Evolutionary conservation across 2,113 vertebrate species (phyloP).

Genomic region (Rhinoptilus africanus): DNA sequence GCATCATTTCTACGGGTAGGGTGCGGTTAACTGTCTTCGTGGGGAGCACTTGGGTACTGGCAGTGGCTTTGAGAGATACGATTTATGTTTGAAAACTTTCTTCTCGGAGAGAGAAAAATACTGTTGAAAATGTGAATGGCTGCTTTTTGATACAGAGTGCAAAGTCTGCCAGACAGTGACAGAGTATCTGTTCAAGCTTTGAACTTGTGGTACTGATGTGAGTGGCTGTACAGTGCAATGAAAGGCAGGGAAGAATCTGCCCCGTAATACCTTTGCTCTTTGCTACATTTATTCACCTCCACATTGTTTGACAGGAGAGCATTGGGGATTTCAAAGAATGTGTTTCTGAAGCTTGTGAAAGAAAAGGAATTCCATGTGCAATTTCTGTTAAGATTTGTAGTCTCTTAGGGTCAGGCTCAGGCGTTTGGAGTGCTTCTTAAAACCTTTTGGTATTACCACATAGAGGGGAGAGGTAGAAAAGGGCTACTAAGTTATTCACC

Average conservation of each 20-base stretch:
- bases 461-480: background rate
- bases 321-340: background rate
- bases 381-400: conserved; percentile 4
- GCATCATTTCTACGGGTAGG: conserved; percentile 48
- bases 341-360: conserved; percentile 11
- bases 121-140: background rate
- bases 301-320: background rate
- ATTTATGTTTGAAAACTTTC: background rate
- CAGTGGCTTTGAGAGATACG: background rate
- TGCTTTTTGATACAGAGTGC: background rate
- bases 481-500: background rate
- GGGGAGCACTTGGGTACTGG: background rate
- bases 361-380: background rate
- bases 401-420: background rate
- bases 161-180: background rate
- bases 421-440: background rate
- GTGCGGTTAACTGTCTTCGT: background rate
- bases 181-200: background rate
- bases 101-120: background rate
- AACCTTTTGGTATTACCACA: background rate
- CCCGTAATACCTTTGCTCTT: background rate
- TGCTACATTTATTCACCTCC: background rate
- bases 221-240: background rate
- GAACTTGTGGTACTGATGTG: background rate
- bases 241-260: background rate